Percentiles rank a stretch among this genome's conserved stretches.
phyloP scores from a whole-genome alignment of 1,140 invertebrate genomes.

The Coptotermes formosanus region DNA sequence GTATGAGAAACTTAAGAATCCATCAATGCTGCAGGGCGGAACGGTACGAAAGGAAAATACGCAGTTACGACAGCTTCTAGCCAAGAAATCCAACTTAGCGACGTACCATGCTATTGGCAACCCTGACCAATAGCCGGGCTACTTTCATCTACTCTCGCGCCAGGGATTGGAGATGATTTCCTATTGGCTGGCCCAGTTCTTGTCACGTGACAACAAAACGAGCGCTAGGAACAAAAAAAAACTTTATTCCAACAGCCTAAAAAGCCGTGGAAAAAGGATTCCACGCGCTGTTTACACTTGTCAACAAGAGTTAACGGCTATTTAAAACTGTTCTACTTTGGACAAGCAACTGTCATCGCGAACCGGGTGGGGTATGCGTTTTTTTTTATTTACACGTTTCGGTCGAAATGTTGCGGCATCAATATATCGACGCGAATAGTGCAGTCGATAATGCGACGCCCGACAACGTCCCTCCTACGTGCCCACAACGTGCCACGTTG shows the following conservation, averaged over 20 bases:
- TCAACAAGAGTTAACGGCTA: conserved; percentile 32
- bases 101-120: conserved; percentile 21
- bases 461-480: neutral
- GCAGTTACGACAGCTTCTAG: neutral
- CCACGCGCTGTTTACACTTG: conserved; percentile 35
- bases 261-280: conserved; percentile 33
- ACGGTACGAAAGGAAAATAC: conserved; percentile 38
- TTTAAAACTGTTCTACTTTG: conserved; percentile 35
- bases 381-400: neutral
- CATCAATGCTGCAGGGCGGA: conserved; percentile 32
- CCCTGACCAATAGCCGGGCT: conserved; percentile 23
- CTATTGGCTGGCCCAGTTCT: conserved; percentile 30
- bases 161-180: conserved; percentile 20
- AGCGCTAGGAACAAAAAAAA: conserved; percentile 29
- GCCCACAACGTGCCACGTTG: neutral
- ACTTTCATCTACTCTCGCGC: conserved; percentile 31
- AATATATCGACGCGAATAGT: neutral
- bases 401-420: neutral
- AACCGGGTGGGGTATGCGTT: neutral
- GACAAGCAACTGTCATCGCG: conserved; percentile 22
- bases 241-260: conserved; percentile 21
- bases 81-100: neutral
- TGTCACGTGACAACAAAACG: conserved; percentile 32
- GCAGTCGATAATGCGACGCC: neutral
- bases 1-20: neutral